Percentiles rank a stretch among this genome's conserved stretches.
These are phyloP conservation scores for Ctenicera cuprea DNA, from an alignment of 2,888 invertebrate genomes.

Conservation along the genomic window DNA sequence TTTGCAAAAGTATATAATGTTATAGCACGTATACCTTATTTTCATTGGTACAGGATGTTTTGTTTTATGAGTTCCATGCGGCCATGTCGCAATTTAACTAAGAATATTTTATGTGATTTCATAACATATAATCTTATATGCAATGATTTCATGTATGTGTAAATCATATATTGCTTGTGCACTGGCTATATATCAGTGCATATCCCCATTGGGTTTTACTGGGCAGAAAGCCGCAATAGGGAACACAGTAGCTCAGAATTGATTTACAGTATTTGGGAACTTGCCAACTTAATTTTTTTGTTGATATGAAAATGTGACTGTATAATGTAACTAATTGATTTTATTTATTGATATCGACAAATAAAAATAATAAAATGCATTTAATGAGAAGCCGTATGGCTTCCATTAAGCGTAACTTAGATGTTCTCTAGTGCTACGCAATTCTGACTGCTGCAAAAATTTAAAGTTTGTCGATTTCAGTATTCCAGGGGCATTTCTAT, in stretches of 20 bases:
- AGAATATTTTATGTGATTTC: conserved; percentile 69
- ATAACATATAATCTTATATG: conserved; percentile 68
- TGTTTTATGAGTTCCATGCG: conserved; percentile 68
- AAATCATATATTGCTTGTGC: conserved; percentile 69
- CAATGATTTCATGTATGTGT: conserved; percentile 71
- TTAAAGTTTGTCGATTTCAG: conserved; percentile 70
- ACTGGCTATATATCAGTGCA: conserved; percentile 67
- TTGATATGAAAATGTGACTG: conserved; percentile 15
- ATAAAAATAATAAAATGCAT: conserved; percentile 21
- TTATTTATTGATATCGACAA: conserved; percentile 23
- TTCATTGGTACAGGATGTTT: conserved; percentile 49
- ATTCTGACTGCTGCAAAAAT: conserved; percentile 70
- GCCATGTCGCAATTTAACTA: conserved; percentile 65
- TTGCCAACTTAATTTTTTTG: conserved; percentile 25
- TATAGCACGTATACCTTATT: conserved; percentile 42
- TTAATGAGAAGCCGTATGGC: conserved; percentile 31
- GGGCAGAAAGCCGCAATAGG: conserved; percentile 71
- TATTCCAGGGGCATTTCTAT: conserved; percentile 64
- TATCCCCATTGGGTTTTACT: conserved; percentile 69
- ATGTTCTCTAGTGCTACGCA: conserved; percentile 67
- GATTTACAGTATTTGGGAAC: conserved; percentile 61
- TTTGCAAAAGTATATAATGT: conserved; percentile 40
- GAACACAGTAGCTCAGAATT: conserved; percentile 71
- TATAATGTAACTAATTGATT: not conserved
- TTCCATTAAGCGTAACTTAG: conserved; percentile 54